phyloP scores from a whole-genome alignment of 2,113 vertebrate genomes.

The Ictalurus furcatus region DNA sequence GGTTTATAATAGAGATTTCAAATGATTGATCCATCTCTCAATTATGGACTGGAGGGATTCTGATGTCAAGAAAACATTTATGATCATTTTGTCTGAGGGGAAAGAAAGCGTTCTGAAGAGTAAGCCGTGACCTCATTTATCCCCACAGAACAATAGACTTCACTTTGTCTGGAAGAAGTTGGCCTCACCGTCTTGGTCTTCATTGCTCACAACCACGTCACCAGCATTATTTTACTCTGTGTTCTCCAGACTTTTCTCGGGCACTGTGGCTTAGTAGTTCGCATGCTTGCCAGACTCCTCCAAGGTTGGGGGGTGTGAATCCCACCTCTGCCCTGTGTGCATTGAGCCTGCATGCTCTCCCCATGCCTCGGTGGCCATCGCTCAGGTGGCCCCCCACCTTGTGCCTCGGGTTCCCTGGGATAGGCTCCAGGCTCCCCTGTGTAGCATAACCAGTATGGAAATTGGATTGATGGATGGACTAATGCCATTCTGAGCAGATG shows the following conservation, averaged over 20 bases:
- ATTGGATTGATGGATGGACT: background rate
- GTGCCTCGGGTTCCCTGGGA: no score
- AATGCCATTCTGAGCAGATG: background rate
- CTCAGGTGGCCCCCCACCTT: no score
- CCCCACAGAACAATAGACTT: slow-evolving; percentile 35
- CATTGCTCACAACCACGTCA: slow-evolving; percentile 42
- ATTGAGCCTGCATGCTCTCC: no score
- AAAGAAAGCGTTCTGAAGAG: slow-evolving; percentile 9
- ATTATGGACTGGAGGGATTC: slow-evolving; percentile 32
- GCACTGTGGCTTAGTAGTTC: no score
- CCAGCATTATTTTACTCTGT: background rate
- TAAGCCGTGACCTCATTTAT: slow-evolving; percentile 40
- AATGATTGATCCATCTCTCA: slow-evolving; percentile 44
- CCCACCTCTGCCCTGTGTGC: no score
- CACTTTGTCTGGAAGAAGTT: slow-evolving; percentile 21
- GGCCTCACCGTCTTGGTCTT: background rate
- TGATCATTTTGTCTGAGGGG: slow-evolving; percentile 17
- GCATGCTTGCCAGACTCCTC: no score
- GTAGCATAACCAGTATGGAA: no score
- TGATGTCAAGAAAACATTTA: slow-evolving; percentile 26
- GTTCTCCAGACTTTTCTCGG: background rate
- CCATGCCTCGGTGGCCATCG: no score
- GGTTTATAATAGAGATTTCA: slow-evolving; percentile 61
- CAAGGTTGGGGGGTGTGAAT: no score
- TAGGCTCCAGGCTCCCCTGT: no score